Conservation (phyloP, 1,140 invertebrate genomes). For the Ceratina calcarata region DNA sequence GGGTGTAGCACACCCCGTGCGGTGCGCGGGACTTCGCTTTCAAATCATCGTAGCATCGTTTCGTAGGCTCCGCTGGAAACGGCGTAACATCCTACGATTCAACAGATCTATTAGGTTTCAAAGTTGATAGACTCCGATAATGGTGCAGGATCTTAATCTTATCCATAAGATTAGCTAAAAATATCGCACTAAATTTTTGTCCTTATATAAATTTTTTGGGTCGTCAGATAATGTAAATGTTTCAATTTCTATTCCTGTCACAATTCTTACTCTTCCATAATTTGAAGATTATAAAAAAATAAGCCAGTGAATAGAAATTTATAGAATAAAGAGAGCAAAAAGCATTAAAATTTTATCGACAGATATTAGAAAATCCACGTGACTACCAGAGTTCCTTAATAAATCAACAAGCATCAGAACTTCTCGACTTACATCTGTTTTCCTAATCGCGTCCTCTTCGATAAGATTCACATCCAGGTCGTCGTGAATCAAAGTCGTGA, state of each 20-base stretch:
- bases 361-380: too few relatives aligned
- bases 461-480: constrained; percentile 63
- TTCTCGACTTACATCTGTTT: constrained; percentile 16
- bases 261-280: too few relatives aligned
- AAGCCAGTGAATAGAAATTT: too few relatives aligned
- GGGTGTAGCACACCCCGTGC: constrained; percentile 69
- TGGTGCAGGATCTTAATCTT: neutral
- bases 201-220: too few relatives aligned
- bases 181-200: too few relatives aligned
- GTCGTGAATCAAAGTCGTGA: constrained; percentile 31
- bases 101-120: neutral
- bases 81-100: constrained; percentile 11
- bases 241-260: too few relatives aligned
- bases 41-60: constrained; percentile 35
- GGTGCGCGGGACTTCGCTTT: constrained; percentile 12
- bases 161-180: too few relatives aligned
- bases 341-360: too few relatives aligned
- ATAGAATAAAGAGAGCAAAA: too few relatives aligned
- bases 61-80: neutral
- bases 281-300: too few relatives aligned
- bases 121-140: neutral
- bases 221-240: too few relatives aligned
- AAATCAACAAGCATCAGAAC: neutral
- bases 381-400: too few relatives aligned
- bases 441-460: constrained; percentile 50